These are phyloP conservation scores for Ceratosolen fusciceps DNA, from an alignment of 1,140 invertebrate species.

Conservation along the genomic window DNA sequence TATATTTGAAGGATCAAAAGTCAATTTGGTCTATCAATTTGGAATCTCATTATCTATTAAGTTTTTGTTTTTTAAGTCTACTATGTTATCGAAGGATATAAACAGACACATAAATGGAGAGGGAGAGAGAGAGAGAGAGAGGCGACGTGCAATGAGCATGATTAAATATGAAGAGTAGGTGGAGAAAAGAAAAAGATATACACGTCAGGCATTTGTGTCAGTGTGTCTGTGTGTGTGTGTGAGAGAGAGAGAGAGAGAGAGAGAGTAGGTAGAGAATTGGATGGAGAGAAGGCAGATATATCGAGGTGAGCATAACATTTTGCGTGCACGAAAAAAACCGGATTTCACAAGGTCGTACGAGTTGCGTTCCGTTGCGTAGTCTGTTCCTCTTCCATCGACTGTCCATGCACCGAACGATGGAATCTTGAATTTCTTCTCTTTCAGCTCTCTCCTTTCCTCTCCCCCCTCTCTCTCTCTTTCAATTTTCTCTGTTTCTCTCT, in stretches of 20 bases:
- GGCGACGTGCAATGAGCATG: neutral
- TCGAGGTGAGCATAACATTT: conserved; percentile 44
- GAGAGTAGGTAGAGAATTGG: neutral
- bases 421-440: conserved; percentile 37
- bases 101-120: neutral
- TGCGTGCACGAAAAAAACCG: conserved; percentile 45
- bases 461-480: neutral
- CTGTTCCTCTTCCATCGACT: conserved; percentile 23
- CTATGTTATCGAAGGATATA: neutral
- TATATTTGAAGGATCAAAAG: neutral
- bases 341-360: conserved; percentile 41
- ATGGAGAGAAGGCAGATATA: neutral
- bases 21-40: neutral
- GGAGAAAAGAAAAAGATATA: neutral
- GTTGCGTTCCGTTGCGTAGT: neutral
- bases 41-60: neutral
- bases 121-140: neutral
- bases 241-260: neutral
- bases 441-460: neutral
- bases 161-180: conserved; percentile 19
- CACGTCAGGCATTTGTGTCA: neutral
- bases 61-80: neutral
- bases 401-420: conserved; percentile 15
- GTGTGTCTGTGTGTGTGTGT: neutral
- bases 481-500: neutral